Conservation (phyloP, 2,113 vertebrate species). For the Pseudois nayaur region DNA sequence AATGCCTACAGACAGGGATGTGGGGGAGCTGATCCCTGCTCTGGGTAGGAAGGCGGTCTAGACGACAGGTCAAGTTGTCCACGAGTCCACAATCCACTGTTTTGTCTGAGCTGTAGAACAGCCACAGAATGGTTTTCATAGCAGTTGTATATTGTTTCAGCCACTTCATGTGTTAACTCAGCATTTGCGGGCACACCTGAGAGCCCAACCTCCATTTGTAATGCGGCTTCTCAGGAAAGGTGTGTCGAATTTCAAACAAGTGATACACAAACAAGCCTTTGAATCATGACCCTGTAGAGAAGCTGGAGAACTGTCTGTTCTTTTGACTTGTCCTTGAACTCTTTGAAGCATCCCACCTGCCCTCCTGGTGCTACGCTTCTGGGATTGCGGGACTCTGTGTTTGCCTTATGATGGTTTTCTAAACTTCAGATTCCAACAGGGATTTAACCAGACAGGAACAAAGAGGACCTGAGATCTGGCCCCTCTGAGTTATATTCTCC, state of each 20-base stretch:
- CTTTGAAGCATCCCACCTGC: not conserved
- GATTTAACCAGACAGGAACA: not conserved
- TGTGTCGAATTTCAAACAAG: not conserved
- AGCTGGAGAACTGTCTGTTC: not conserved
- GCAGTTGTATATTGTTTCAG: not conserved
- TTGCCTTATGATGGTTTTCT: not conserved
- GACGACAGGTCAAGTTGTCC: not conserved
- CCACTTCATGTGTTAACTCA: not conserved
- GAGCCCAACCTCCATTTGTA: not conserved
- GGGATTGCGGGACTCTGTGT: not conserved
- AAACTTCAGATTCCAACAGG: not conserved
- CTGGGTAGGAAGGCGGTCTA: not conserved
- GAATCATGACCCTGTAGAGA: not conserved
- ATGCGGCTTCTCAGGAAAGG: not conserved
- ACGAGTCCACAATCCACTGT: not conserved
- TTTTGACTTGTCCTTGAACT: not conserved
- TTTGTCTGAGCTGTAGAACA: not conserved
- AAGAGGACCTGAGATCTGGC: not conserved
- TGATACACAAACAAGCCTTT: not conserved
- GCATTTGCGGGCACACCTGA: not conserved
- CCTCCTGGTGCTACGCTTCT: not conserved
- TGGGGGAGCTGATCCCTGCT: not conserved
- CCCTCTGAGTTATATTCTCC: not conserved
- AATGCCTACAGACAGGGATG: fast-evolving
- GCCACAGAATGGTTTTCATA: not conserved